phyloP scores from a whole-genome alignment of 2,113 vertebrate species.

The Tichodroma muraria region DNA sequence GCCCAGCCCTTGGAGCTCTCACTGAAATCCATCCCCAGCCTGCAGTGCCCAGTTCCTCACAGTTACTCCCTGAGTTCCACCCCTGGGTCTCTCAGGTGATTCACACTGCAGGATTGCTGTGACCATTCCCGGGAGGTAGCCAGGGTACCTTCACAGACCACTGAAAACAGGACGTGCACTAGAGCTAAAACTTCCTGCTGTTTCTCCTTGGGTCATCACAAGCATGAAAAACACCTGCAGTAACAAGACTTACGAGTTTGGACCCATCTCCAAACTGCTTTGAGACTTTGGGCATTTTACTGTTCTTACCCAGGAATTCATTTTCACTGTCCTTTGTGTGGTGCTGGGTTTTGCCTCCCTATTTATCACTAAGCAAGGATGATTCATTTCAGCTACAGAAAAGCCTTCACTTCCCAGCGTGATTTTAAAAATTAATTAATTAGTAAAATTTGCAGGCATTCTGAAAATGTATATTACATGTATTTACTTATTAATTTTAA shows the following conservation, averaged over 20 bases:
- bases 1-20: neutral
- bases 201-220: neutral
- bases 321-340: neutral
- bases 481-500: neutral
- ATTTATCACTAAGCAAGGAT: neutral
- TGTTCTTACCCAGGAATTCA: neutral
- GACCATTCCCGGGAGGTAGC: neutral
- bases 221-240: neutral
- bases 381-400: neutral
- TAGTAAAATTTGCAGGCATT: neutral
- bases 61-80: neutral
- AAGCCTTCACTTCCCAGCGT: neutral
- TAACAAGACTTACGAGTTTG: accelerated
- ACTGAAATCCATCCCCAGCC: neutral
- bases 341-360: neutral
- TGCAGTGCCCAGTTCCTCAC: neutral
- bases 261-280: neutral
- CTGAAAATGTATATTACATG: neutral
- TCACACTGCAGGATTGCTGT: neutral
- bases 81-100: neutral
- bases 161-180: neutral
- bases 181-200: neutral
- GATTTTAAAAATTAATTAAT: neutral
- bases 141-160: neutral
- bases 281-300: neutral